Evolutionary conservation across 2,888 invertebrate species (phyloP).

Genomic region (Julus scanicus): DNA sequence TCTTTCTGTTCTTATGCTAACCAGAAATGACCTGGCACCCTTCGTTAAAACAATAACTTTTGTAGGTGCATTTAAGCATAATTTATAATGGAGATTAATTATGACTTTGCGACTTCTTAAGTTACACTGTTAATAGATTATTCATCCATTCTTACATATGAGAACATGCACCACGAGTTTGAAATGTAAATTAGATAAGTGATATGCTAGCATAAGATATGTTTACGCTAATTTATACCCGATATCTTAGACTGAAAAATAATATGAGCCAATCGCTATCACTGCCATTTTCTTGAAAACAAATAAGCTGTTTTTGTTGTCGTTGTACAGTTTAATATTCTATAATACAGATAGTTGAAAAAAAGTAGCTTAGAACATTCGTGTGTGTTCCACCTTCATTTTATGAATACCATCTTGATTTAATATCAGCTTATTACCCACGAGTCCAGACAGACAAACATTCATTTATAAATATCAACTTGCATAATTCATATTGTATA

Average conservation of each 20-base stretch:
- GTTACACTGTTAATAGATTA: neutral
- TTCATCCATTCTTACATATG: neutral
- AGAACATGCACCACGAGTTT: neutral
- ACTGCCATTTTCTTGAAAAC: neutral
- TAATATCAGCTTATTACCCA: no score
- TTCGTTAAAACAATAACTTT: neutral
- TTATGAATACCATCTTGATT: no score
- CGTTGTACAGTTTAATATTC: no score
- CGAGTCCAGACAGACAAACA: no score
- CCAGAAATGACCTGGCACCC: neutral
- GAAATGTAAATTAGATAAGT: slow-evolving; percentile 33
- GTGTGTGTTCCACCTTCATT: no score
- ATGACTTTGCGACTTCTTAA: neutral
- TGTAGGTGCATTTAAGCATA: neutral
- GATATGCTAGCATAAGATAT: neutral
- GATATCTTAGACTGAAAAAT: neutral
- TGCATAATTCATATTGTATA: no score
- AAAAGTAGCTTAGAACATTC: no score
- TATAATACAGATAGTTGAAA: no score
- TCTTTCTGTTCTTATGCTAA: neutral
- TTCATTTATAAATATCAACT: no score
- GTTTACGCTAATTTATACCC: neutral
- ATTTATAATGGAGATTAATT: neutral
- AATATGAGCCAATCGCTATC: neutral
- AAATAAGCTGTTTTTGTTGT: neutral